Conservation (phyloP, 1,140 invertebrate species). For the Myzus persicae region DNA sequence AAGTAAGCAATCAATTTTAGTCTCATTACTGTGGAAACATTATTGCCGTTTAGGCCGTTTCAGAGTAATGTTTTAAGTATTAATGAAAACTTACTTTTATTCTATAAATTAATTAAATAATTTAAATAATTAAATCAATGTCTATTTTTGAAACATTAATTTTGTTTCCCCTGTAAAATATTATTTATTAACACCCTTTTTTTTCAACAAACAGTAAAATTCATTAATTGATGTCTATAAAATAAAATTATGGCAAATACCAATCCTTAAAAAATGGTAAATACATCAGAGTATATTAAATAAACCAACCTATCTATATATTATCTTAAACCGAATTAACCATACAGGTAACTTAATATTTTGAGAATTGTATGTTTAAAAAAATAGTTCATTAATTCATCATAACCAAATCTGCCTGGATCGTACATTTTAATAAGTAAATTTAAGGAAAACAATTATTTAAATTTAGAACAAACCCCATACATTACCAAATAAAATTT, state of each 20-base stretch:
- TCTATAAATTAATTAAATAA: not conserved
- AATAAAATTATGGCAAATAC: constrained; percentile 12
- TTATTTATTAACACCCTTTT: not conserved
- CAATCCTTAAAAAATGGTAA: not conserved
- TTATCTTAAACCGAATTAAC: constrained; percentile 4
- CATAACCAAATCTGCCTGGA: not conserved
- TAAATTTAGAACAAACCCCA: not conserved
- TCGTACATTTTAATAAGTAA: not conserved
- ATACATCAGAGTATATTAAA: not conserved
- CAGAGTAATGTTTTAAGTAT: not conserved
- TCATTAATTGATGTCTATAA: not conserved
- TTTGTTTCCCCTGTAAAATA: not conserved
- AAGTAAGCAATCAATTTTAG: not conserved
- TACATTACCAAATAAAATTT: not conserved
- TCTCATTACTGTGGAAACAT: not conserved
- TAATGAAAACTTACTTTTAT: not conserved
- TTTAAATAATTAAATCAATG: not conserved
- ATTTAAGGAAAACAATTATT: not conserved
- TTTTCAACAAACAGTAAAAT: not conserved
- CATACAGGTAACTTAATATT: constrained; percentile 36
- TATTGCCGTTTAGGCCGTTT: not conserved
- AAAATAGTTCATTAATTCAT: not conserved
- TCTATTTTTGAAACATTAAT: not conserved
- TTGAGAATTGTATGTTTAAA: constrained; percentile 35
- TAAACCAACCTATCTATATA: not conserved